Evolutionary conservation across 2,797 vertebrate species (phyloP), one percentile per base, ranked within the genome.

Genomic region (Halcyon smyrnensis): DNA sequence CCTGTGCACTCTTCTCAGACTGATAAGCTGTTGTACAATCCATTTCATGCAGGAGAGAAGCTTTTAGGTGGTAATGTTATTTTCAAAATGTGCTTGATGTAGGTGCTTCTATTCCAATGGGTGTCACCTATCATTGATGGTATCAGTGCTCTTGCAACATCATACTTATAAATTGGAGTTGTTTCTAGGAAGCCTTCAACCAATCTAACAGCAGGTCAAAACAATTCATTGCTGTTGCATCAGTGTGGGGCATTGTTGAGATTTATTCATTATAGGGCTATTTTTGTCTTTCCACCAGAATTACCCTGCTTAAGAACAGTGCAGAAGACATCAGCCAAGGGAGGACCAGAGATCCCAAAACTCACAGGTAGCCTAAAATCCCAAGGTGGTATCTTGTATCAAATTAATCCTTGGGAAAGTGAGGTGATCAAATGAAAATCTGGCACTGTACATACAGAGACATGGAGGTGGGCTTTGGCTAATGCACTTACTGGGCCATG

Each of bases 41-140:
- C 11, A 27, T 96, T 97, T 96, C 84, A 83, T 82, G 21, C 20
- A 83, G 69, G 74, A 91, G 34, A 95, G 63, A 95, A 53, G 54
- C 18, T 89, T 95, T 92, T 67, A 91, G 50, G n/a, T 59, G 51
- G 48, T 34, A 59, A 56, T 10, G 1, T 59, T 91, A 79, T 95
- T 97, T 96, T 90, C 20, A 75, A 89, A 93, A 70, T 57, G 25
- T 62, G 34, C 45, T 84, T 89, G 51, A 76, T 51, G 10, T 69
- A 48, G 11, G n/a, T 68, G 23, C 28, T 78, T 94, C 73, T 74
- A 36, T 79, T 91, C 46, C 88, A 60, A 6, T 9, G 20, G 45
- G 23, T 41, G 12, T 43, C 17, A 30, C 25, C 24, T 63, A 12
- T 86, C 82, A 45, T n/a, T 63, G 25, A 63, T 34, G 37, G 14